These are phyloP conservation scores for Hassar affinis DNA, from an alignment of 2,113 vertebrate genomes.

Conservation along the genomic window DNA sequence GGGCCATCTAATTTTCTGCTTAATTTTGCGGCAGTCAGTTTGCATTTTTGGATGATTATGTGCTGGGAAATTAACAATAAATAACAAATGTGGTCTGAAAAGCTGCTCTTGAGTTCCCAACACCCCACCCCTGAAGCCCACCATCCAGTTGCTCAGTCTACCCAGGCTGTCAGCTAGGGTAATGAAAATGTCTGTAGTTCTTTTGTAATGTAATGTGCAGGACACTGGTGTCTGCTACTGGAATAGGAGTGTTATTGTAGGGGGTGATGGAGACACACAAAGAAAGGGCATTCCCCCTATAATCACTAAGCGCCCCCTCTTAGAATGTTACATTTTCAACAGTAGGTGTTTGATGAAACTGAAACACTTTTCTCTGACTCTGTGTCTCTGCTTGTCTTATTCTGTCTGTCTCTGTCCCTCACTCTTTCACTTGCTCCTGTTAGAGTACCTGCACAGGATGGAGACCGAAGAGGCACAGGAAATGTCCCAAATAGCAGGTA, in stretches of 20 bases:
- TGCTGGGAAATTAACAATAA: constrained; percentile 99
- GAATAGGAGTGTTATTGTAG: constrained; percentile 78
- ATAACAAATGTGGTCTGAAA: constrained; percentile 99
- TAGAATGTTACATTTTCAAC: constrained; percentile 63
- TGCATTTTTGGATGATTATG: constrained; percentile 99
- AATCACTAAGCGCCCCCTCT: constrained; percentile 60
- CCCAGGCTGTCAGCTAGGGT: constrained; percentile 69
- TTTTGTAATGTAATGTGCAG: constrained; percentile 91
- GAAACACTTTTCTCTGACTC: constrained; percentile 54
- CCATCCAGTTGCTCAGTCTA: constrained; percentile 52
- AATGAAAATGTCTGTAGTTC: constrained; percentile 99
- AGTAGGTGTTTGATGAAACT: constrained; percentile 73
- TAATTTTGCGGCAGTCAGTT: constrained; percentile 99
- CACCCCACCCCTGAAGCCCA: constrained; percentile 58
- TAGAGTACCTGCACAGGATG: constrained; percentile 94
- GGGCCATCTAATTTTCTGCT: constrained; percentile 99
- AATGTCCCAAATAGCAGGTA: constrained; percentile 97
- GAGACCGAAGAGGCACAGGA: constrained; percentile 95
- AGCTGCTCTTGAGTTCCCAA: constrained; percentile 50
- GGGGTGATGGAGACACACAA: constrained; percentile 73
- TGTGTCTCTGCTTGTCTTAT: constrained; percentile 33
- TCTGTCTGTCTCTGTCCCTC: constrained; percentile 31
- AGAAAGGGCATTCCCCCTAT: constrained; percentile 70
- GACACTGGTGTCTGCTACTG: constrained; percentile 81
- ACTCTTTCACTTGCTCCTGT: constrained; percentile 61